A percentile compares a stretch with the other conserved stretches of the same genome.
Evolutionary conservation across 2,797 vertebrate genomes (phyloP).

Genomic region (Menidia menidia): DNA sequence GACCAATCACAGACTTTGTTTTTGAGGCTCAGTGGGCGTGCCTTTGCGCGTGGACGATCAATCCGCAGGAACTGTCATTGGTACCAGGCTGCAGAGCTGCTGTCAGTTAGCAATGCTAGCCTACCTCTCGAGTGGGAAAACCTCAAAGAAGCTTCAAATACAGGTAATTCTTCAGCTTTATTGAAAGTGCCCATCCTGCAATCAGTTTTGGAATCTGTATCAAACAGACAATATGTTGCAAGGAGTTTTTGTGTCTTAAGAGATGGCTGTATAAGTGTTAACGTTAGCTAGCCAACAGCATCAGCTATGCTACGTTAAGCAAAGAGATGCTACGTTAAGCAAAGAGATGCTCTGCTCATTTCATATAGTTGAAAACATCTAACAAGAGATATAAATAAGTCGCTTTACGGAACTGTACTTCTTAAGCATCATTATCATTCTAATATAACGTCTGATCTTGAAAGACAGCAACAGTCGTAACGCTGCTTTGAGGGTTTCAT

Average conservation of each 20-base stretch:
- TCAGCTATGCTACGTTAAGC: constrained; percentile 44
- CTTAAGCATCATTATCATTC: neutral
- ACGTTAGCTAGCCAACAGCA: constrained; percentile 49
- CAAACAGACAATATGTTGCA: rapidly evolving
- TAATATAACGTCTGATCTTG: neutral
- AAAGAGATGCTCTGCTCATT: neutral
- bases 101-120: constrained; percentile 62
- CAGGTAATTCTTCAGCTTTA: constrained; percentile 58
- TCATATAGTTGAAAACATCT: neutral
- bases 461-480: neutral
- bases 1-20: constrained; percentile 82
- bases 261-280: constrained; percentile 13
- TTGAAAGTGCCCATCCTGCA: neutral
- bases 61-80: constrained; percentile 68
- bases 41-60: constrained; percentile 58
- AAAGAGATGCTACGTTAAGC: constrained; percentile 7
- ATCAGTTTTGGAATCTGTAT: rapidly evolving
- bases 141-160: constrained; percentile 28
- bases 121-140: constrained; percentile 38
- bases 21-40: constrained; percentile 80
- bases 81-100: constrained; percentile 29
- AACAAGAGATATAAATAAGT: neutral
- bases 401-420: rapidly evolving
- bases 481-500: neutral
- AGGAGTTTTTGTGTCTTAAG: constrained; percentile 2